Conservation (phyloP, 1,140 invertebrate species). For the Teleopsis dalmanni region DNA sequence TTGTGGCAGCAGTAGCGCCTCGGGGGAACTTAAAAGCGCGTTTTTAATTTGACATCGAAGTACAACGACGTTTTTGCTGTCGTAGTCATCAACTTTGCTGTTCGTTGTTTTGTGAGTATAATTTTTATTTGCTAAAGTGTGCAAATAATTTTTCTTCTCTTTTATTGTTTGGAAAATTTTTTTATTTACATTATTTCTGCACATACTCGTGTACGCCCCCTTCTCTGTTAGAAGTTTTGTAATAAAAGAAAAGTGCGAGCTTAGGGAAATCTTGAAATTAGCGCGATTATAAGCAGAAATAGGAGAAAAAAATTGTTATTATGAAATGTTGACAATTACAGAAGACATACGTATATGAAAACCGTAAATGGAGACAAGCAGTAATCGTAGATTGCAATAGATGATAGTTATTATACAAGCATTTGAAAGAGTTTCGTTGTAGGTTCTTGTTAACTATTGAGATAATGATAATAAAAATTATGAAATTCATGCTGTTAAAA, state of each 20-base stretch:
- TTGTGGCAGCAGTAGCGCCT: not conserved
- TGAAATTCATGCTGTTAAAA: too few species aligned
- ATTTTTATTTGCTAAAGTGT: too few species aligned
- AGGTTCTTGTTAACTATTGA: not conserved
- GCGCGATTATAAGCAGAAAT: slow-evolving; percentile 10
- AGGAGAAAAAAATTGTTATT: slow-evolving; percentile 8
- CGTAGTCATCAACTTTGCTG: too few species aligned
- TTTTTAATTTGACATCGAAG: slow-evolving; percentile 7
- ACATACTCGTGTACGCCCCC: slow-evolving; percentile 1
- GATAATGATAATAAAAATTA: not conserved
- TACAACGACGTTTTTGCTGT: too few species aligned
- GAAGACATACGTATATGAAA: slow-evolving; percentile 5
- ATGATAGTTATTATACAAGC: too few species aligned
- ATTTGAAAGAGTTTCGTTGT: not conserved
- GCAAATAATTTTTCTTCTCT: too few species aligned
- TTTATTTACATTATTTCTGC: slow-evolving; percentile 4
- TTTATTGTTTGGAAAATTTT: slow-evolving; percentile 10
- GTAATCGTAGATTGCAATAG: not conserved
- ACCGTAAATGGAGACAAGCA: slow-evolving; percentile 2
- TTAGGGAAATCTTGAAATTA: slow-evolving; percentile 15
- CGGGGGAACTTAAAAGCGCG: slow-evolving; percentile 3
- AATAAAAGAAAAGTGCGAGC: slow-evolving; percentile 9
- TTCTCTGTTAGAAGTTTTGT: not conserved
- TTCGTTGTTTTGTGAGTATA: too few species aligned
- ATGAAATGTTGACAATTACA: slow-evolving; percentile 11